Evolutionary conservation across 2,797 vertebrate species (phyloP), one percentile per base, ranked within the genome.

Genomic region (Cossypha dichroa): DNA sequence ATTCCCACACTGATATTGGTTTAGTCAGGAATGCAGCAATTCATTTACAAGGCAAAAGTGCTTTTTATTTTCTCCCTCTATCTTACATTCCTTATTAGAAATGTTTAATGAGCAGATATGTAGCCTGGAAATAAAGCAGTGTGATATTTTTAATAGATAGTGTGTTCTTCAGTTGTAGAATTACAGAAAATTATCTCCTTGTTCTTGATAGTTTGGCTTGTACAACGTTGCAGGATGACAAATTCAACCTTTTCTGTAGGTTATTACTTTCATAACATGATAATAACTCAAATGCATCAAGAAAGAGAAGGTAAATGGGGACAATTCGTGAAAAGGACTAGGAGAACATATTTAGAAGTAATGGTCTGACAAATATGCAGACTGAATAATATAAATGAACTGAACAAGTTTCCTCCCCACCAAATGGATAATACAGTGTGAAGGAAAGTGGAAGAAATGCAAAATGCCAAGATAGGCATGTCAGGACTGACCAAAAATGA

Each of bases 1-100:
- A 86, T 92, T 97, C 93, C 95, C 94, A 76, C 75, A 40, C 60
- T 70, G 85, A 74, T 93, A 75, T 97, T 96, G 92, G 59, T 96
- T 97, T 96, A 96, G 94, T 90, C 90, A 87, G 95, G 96, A 95
- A 96, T 46, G 86, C 81, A 92, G 96, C 85, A 92, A 93, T 78
- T 97, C 87, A 93, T 95, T 90, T 76, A 70, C 52, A 94, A 94
- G 70, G 89, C 33, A 83, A 91, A 97, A 92, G 36, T 75, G 31
- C 16, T 94, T 80, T 96, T 96, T 60, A 38, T 84, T 93, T 86
- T 80, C 60, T 84, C 54, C 26, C 28, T 92, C 72, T 83, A 16
- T 93, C 89, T 89, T 91, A 73, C 60, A 63, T 88, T 89, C 88
- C 86, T 93, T 93, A 58, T 86, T 93, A 95, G 79, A 70, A 94